phyloP scores from a whole-genome alignment of 1,140 invertebrate species.

The Lanistes nyassanus region DNA sequence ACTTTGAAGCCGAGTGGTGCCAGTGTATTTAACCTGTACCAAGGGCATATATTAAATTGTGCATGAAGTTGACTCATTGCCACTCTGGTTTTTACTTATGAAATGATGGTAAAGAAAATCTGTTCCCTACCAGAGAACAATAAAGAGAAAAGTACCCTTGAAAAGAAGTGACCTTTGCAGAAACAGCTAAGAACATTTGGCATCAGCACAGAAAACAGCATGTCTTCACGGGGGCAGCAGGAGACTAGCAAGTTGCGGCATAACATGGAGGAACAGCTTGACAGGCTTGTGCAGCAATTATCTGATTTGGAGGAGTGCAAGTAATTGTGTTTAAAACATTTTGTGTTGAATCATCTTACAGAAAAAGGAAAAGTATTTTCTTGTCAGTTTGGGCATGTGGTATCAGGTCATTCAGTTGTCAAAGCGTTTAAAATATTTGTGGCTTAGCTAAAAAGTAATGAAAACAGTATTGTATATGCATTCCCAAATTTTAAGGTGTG shows the following conservation, averaged over 20 bases:
- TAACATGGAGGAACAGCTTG: conserved; percentile 80
- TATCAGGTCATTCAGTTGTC: background rate
- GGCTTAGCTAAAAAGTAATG: background rate
- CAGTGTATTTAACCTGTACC: too few species aligned
- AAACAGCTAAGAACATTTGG: background rate
- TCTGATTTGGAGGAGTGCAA: conserved; percentile 79
- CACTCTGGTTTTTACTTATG: too few species aligned
- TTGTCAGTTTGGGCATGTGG: too few species aligned
- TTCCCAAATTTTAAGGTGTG: too few species aligned
- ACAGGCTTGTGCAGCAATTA: conserved; percentile 78
- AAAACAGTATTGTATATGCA: too few species aligned
- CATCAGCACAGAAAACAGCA: conserved; percentile 19
- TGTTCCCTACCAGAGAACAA: background rate
- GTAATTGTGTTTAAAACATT: conserved; percentile 63
- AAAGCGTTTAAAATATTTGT: background rate
- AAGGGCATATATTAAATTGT: too few species aligned
- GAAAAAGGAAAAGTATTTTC: background rate
- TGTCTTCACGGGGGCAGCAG: conserved; percentile 63
- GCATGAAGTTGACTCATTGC: too few species aligned
- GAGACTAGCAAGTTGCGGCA: conserved; percentile 75
- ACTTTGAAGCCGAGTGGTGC: too few species aligned
- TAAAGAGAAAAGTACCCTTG: background rate
- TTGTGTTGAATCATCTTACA: background rate
- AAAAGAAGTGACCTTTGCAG: background rate
- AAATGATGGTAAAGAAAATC: too few species aligned